These are phyloP conservation scores for Drosophila nikananu DNA, from an alignment of 1,140 invertebrate species.

Conservation along the genomic window DNA sequence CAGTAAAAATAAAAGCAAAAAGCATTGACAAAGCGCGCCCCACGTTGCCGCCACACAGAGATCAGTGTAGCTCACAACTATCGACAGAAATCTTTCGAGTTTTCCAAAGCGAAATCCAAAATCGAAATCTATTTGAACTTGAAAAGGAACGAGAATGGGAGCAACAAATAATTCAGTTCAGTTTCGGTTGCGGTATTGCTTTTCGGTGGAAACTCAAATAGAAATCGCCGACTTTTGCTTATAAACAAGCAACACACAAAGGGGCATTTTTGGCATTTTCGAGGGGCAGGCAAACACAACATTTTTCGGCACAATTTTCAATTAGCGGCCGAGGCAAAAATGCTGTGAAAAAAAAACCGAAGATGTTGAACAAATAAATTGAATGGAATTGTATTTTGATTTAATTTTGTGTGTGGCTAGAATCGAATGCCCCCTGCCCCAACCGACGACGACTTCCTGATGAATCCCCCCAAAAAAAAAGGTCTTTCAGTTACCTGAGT, in stretches of 20 bases:
- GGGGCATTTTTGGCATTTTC: slow-evolving; percentile 18
- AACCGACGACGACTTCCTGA: slow-evolving; percentile 9
- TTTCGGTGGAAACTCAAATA: slow-evolving; percentile 38
- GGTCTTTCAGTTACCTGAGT: slow-evolving; percentile 19
- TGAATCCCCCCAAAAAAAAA: slow-evolving; percentile 24
- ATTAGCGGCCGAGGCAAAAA: slow-evolving; percentile 47
- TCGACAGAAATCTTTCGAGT: slow-evolving; percentile 60
- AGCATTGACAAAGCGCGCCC: slow-evolving; percentile 54
- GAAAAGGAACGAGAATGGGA: slow-evolving; percentile 43
- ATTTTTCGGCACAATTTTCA: slow-evolving; percentile 79
- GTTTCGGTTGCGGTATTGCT: neutral
- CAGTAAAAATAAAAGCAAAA: slow-evolving; percentile 6
- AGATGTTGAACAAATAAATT: slow-evolving; percentile 71
- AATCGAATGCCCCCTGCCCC: slow-evolving; percentile 24
- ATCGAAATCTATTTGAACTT: slow-evolving; percentile 50
- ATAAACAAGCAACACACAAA: slow-evolving; percentile 50
- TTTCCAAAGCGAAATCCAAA: slow-evolving; percentile 43
- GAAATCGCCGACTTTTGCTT: slow-evolving; percentile 47
- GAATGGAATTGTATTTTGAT: slow-evolving; percentile 75
- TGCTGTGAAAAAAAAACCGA: slow-evolving; percentile 17
- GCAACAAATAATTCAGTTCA: slow-evolving; percentile 23
- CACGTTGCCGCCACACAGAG: neutral
- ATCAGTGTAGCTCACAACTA: slow-evolving; percentile 17
- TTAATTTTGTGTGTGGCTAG: slow-evolving; percentile 60
- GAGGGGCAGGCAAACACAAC: slow-evolving; percentile 26